Conservation (phyloP, 2,888 invertebrate genomes). For the Drymonia ruficornis region DNA sequence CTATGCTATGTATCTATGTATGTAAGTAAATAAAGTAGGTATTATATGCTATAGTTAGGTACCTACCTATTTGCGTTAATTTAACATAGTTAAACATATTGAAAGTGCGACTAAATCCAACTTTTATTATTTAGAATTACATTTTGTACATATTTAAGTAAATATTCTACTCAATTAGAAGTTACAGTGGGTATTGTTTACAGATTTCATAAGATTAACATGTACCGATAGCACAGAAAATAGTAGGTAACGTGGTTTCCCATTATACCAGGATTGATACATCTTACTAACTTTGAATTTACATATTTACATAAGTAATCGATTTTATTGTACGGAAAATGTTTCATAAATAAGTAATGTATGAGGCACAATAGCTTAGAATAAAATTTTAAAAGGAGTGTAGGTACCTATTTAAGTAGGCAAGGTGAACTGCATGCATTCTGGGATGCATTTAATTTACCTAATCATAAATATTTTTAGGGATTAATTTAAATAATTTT, state of each 20-base stretch:
- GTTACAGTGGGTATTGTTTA: slow-evolving; percentile 30
- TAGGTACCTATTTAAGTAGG: slow-evolving; percentile 2
- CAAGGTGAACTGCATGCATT: not conserved
- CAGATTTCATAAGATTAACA: slow-evolving; percentile 19
- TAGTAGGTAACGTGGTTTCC: slow-evolving; percentile 18
- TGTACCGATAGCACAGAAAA: slow-evolving; percentile 15
- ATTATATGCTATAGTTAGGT: slow-evolving; percentile 40
- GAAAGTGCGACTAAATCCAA: slow-evolving; percentile 26
- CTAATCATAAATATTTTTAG: not conserved
- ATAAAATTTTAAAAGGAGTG: not conserved
- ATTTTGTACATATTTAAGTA: slow-evolving; percentile 38
- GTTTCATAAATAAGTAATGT: slow-evolving; percentile 8
- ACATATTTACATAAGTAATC: slow-evolving; percentile 55
- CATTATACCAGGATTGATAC: slow-evolving; percentile 35
- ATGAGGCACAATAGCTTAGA: slow-evolving; percentile 10
- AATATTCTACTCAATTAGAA: slow-evolving; percentile 42
- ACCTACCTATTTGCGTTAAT: slow-evolving; percentile 39
- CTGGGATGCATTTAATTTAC: slow-evolving; percentile 9
- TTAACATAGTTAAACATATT: slow-evolving; percentile 45
- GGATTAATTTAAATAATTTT: not conserved
- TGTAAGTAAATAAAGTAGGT: slow-evolving; percentile 41
- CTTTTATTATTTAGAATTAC: slow-evolving; percentile 24
- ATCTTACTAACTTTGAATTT: slow-evolving; percentile 47
- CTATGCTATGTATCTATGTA: slow-evolving; percentile 32
- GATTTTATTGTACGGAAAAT: slow-evolving; percentile 14